Evolutionary conservation across 2,113 vertebrate genomes (phyloP).

Genomic region (Nannospalax galili): DNA sequence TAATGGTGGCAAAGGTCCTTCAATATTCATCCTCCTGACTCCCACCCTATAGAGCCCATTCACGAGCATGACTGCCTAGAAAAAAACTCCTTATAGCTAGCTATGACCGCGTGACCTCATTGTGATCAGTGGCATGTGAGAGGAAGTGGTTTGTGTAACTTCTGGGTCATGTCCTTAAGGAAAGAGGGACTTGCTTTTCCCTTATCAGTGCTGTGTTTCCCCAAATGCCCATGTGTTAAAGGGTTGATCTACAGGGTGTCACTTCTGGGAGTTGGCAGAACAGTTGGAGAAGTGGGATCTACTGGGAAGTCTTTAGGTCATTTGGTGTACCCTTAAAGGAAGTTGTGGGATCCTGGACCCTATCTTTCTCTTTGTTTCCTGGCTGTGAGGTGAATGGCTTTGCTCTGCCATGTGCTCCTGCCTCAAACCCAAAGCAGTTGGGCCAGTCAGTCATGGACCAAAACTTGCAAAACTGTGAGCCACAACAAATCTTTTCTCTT

Average conservation of each 20-base stretch:
- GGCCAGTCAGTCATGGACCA: neutral
- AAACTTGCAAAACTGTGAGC: neutral
- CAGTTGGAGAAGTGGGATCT: neutral
- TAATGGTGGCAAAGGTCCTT: neutral
- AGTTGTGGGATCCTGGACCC: neutral
- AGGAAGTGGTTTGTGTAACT: neutral
- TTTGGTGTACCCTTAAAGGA: neutral
- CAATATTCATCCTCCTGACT: neutral
- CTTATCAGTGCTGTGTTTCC: neutral
- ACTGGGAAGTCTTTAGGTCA: neutral
- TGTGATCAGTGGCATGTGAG: neutral
- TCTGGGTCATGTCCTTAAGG: neutral
- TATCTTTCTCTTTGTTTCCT: neutral
- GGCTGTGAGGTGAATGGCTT: neutral
- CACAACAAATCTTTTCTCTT: neutral
- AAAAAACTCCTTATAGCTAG: neutral
- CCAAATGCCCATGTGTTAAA: neutral
- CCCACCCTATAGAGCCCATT: neutral
- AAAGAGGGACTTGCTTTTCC: neutral
- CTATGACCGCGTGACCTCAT: neutral
- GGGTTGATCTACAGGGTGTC: neutral
- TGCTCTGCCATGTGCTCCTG: neutral
- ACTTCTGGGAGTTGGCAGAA: neutral
- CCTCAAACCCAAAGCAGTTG: neutral
- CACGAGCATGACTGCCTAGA: neutral